Percentiles rank a stretch among this genome's conserved stretches.
Evolutionary conservation across 2,888 invertebrate genomes (phyloP).

Genomic region (Ectemnius continuus): DNA sequence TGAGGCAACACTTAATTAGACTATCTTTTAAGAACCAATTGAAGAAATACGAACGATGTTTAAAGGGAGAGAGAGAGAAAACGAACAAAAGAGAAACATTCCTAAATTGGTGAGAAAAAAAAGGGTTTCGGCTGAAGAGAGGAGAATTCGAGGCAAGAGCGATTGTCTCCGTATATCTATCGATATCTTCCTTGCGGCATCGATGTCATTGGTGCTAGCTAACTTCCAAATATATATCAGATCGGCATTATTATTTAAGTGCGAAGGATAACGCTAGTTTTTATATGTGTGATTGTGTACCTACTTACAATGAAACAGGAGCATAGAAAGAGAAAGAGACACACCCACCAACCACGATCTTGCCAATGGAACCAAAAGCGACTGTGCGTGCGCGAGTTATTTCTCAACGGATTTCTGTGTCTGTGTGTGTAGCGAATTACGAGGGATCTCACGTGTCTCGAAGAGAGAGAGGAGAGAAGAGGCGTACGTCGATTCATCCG

Average conservation of each 20-base stretch:
- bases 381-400: background rate
- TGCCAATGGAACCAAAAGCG: background rate
- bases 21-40: too few species aligned
- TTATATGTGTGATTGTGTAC: background rate
- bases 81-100: conserved; percentile 15
- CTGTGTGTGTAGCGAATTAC: background rate
- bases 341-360: too few species aligned
- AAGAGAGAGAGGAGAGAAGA: background rate
- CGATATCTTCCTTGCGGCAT: conserved; percentile 1
- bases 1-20: conserved; percentile 15
- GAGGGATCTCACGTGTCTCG: background rate
- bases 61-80: background rate
- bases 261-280: conserved; percentile 5
- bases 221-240: conserved; percentile 3
- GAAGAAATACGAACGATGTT: too few species aligned
- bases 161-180: background rate
- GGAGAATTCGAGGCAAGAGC: too few species aligned
- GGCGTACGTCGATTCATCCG: too few species aligned
- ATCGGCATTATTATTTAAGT: conserved; percentile 5
- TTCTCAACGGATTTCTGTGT: background rate
- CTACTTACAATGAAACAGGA: too few species aligned
- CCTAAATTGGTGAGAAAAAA: conserved; percentile 32
- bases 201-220: background rate
- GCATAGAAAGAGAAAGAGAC: too few species aligned
- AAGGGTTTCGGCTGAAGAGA: too few species aligned